phyloP scores from a whole-genome alignment of 2,888 invertebrate species.

The Dimorphilus gyrociliatus region DNA sequence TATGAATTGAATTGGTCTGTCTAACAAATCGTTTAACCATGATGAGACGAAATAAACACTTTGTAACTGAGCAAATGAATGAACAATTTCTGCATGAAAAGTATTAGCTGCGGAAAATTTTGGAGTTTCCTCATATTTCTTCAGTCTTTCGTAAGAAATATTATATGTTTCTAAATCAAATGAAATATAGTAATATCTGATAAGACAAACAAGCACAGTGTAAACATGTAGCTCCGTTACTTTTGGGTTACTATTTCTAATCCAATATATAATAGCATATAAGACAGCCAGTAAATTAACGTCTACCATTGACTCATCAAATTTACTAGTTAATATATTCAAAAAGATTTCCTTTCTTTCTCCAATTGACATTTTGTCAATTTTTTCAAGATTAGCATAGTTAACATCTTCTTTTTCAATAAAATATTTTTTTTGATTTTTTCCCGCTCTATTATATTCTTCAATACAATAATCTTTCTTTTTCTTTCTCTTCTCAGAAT shows the following conservation, averaged over 20 bases:
- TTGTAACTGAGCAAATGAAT: slow-evolving; percentile 32
- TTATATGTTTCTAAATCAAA: too few relatives aligned
- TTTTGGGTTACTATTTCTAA: slow-evolving; percentile 15
- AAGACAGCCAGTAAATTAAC: slow-evolving; percentile 9
- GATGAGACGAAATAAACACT: slow-evolving; percentile 18
- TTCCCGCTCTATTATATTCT: too few relatives aligned
- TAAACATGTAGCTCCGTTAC: slow-evolving; percentile 12
- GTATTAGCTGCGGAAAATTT: slow-evolving; percentile 11
- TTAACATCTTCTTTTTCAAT: too few relatives aligned
- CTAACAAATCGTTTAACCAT: slow-evolving; percentile 26
- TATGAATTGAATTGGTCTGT: slow-evolving; percentile 13
- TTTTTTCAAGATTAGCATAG: too few relatives aligned
- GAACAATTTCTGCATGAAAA: slow-evolving; percentile 15
- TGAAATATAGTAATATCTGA: too few relatives aligned
- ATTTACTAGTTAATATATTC: too few relatives aligned
- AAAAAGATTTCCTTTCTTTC: too few relatives aligned
- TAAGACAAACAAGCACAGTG: slow-evolving; percentile 11
- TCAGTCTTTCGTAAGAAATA: slow-evolving; percentile 7
- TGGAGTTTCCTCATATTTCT: slow-evolving; percentile 12
- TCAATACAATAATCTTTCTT: too few relatives aligned
- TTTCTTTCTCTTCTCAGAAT: too few relatives aligned
- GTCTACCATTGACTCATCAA: too few relatives aligned
- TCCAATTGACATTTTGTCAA: too few relatives aligned
- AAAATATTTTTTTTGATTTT: too few relatives aligned
- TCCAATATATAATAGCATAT: slow-evolving; percentile 14